Conservation (phyloP, 23 tunicate species). For the Halocynthia roretzi region DNA sequence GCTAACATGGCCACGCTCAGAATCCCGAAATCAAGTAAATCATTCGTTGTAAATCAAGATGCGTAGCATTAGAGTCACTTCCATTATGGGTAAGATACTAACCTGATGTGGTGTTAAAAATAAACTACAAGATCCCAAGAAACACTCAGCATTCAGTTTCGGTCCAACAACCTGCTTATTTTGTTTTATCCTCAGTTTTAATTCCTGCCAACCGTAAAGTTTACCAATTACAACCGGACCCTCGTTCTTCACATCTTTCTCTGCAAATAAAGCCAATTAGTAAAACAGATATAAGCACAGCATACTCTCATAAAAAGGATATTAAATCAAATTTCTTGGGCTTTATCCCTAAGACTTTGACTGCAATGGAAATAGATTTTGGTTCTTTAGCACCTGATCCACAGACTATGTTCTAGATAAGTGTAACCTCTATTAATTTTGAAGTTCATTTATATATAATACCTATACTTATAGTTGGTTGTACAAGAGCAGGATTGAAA, state of each 20-base stretch:
- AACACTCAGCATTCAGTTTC: slow-evolving; percentile 47
- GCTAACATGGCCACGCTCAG: too few relatives aligned
- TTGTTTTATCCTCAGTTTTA: slow-evolving; percentile 43
- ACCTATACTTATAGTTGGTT: too few relatives aligned
- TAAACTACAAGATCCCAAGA: slow-evolving; percentile 36
- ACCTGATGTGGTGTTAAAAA: slow-evolving; percentile 61
- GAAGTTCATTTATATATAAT: too few relatives aligned
- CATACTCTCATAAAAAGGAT: not conserved
- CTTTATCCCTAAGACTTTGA: not conserved
- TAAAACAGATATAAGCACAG: too few relatives aligned
- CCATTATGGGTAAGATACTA: not conserved
- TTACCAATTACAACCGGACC: slow-evolving; percentile 23
- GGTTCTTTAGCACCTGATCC: not conserved
- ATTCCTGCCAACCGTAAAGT: slow-evolving; percentile 50
- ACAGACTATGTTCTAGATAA: not conserved
- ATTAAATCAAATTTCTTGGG: not conserved
- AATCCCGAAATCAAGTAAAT: too few relatives aligned
- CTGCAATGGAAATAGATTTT: not conserved
- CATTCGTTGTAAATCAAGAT: too few relatives aligned
- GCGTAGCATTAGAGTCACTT: too few relatives aligned
- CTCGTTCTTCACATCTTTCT: not conserved
- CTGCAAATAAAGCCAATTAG: too few relatives aligned
- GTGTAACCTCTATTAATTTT: not conserved
- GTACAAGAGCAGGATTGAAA: too few relatives aligned
- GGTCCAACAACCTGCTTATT: slow-evolving; percentile 40